Evolutionary conservation across 2,888 invertebrate species (phyloP), one percentile per base, ranked within the genome.

Genomic region (Erpobdella octoculata): DNA sequence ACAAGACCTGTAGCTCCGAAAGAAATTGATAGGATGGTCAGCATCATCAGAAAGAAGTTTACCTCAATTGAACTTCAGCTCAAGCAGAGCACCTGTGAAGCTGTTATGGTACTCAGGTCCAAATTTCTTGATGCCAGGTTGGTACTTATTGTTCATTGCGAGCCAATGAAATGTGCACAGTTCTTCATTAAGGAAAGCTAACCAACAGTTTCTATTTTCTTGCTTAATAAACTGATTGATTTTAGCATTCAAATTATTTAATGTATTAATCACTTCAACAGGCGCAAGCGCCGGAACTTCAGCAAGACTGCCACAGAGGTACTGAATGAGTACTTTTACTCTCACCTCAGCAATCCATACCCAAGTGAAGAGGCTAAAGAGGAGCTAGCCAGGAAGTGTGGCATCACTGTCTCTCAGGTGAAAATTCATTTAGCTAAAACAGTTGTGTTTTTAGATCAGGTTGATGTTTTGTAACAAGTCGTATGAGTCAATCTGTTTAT

Each of bases 301-400:
- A 96, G 95, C 88, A 98, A 98, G 87, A 96, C 97, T 85, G 97
- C 97, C 72, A 97, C 97, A 33, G 97, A 98, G 87, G 93, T 97
- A 79, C 88, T 98, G 79, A 98, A 97, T 86, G 97, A 98, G 86
- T 98, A 98, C 85, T 98, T 98, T 86, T 98, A 98, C 86, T 96
- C 96, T 79, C 97, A 98, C 86, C 88, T 98, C 80, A 94, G 93
- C 83, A 98, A 98, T 88, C 98, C 98, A 35, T 98, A 99, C 87
- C 98, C 98, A 76, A 94, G 94, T 82, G 98, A 98, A 86, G 98
- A 98, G 86, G 97, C 96, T 76, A 98, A 98, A 85, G 98, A 98
- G 86, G 97, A 98, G 84, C 88, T 98, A 84, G 98, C 98, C 71
- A 88, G 96, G 84, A 97, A 97, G 85, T 98, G 97, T 85, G 93